Conservation (phyloP, 2,113 vertebrate genomes). For the Trichechus manatus region DNA sequence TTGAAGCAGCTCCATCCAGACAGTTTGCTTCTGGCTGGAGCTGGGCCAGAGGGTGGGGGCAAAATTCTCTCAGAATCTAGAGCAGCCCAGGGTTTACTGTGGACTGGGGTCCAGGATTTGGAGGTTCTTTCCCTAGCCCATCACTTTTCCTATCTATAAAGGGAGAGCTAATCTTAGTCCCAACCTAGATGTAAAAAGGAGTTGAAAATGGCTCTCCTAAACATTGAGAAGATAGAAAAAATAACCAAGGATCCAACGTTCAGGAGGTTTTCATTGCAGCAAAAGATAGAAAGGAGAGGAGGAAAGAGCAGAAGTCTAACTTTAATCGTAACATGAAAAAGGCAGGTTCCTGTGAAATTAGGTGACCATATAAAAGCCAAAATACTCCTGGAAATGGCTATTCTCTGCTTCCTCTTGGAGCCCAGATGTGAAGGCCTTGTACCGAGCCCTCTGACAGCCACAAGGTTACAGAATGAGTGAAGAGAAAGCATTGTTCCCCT, state of each 20-base stretch:
- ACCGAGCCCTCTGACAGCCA: constrained; percentile 43
- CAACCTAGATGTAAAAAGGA: neutral
- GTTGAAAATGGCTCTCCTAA: constrained; percentile 48
- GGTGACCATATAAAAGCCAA: constrained; percentile 27
- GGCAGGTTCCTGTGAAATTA: constrained; percentile 45
- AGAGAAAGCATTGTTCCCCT: constrained; percentile 57
- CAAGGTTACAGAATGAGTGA: neutral
- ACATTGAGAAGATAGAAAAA: constrained; percentile 19
- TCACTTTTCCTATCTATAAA: constrained; percentile 47
- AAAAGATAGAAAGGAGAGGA: neutral
- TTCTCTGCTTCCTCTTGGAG: constrained; percentile 25
- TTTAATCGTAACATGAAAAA: neutral
- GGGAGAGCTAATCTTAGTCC: neutral
- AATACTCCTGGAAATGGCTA: constrained; percentile 53
- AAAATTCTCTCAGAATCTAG: constrained; percentile 66
- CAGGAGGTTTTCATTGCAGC: constrained; percentile 45
- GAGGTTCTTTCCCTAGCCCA: neutral
- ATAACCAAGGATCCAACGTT: neutral
- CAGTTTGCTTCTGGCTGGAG: constrained; percentile 75
- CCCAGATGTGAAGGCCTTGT: constrained; percentile 44
- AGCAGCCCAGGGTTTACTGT: constrained; percentile 37
- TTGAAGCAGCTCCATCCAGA: constrained; percentile 66
- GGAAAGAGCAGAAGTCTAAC: constrained; percentile 7
- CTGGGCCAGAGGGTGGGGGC: constrained; percentile 30
- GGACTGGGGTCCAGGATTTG: neutral